These are phyloP conservation scores for Polypedilum vanderplanki DNA, from an alignment of 1,140 invertebrate genomes.

Conservation along the genomic window DNA sequence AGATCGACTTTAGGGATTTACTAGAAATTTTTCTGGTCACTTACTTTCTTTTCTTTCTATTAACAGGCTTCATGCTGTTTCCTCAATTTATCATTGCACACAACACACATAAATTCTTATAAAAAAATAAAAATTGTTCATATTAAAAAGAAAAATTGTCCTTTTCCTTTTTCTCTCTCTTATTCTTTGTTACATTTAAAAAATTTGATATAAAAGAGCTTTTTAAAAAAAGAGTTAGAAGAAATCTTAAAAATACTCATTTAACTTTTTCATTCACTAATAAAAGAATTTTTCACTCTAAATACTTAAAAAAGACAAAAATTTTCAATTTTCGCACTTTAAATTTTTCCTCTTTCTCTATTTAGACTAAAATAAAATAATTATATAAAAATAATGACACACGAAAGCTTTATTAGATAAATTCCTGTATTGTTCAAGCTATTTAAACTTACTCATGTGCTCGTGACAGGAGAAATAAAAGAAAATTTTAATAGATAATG, in stretches of 20 bases:
- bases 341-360: no score
- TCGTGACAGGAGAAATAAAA: background rate
- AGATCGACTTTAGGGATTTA: background rate
- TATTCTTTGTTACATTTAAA: background rate
- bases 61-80: background rate
- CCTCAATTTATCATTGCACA: background rate
- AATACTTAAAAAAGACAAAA: no score
- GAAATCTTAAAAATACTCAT: background rate
- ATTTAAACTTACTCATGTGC: background rate
- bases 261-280: no score
- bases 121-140: background rate
- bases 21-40: background rate
- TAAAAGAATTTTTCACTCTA: no score
- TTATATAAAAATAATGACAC: background rate
- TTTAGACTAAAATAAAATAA: background rate
- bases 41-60: background rate
- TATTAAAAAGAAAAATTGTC: background rate
- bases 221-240: background rate
- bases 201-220: background rate
- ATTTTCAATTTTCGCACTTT: no score
- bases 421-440: background rate
- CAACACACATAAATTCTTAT: background rate
- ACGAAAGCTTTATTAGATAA: constrained; percentile 19
- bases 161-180: background rate
- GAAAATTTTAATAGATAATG: background rate